Evolutionary conservation across 1,140 invertebrate genomes (phyloP).

Genomic region (Ceratina japonica): DNA sequence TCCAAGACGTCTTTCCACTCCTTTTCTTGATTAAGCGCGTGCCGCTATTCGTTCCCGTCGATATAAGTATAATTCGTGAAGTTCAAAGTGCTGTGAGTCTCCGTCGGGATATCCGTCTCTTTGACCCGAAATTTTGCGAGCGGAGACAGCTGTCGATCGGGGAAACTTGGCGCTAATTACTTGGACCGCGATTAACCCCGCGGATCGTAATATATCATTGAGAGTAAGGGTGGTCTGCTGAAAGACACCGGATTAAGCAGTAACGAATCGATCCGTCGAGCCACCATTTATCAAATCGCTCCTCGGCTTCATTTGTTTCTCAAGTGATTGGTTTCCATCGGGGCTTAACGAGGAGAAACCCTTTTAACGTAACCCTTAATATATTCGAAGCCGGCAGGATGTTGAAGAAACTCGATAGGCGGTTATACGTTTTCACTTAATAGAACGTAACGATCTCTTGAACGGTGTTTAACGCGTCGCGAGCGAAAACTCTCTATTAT

Average conservation of each 20-base stretch:
- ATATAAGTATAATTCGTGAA: background rate
- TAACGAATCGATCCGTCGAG: conserved; percentile 26
- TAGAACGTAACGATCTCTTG: too few species aligned
- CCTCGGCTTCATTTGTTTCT: background rate
- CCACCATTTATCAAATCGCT: conserved; percentile 29
- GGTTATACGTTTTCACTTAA: too few species aligned
- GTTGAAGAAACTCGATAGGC: too few species aligned
- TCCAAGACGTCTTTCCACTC: background rate
- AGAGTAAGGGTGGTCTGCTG: conserved; percentile 1
- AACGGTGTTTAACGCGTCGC: too few species aligned
- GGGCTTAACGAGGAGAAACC: too few species aligned
- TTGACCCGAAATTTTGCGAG: conserved; percentile 4
- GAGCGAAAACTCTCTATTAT: too few species aligned
- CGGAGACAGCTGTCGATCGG: conserved; percentile 24
- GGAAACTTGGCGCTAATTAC: conserved; percentile 35
- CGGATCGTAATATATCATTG: conserved; percentile 33
- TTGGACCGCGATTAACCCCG: conserved; percentile 35
- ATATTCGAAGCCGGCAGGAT: too few species aligned
- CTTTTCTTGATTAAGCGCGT: background rate
- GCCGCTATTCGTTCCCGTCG: background rate
- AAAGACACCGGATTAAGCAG: conserved; percentile 40
- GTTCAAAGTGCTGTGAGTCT: background rate
- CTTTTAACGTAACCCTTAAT: too few species aligned
- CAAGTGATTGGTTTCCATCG: background rate
- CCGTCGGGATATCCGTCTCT: background rate